phyloP scores from a whole-genome alignment of 2,113 vertebrate species.

The Pionites leucogaster region DNA sequence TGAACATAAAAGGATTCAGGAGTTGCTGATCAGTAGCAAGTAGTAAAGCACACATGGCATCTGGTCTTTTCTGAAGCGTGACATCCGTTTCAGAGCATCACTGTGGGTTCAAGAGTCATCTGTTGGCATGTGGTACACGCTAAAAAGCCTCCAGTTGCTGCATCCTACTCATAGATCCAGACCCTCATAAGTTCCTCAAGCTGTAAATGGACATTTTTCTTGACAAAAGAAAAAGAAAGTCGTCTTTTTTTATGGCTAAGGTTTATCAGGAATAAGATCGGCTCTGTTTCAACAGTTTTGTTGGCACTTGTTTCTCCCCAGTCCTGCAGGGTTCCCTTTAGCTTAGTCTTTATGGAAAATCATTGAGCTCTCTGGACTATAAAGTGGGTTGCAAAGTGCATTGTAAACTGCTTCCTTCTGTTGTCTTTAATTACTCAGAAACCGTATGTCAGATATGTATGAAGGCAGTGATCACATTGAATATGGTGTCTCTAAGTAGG shows the following conservation, averaged over 20 bases:
- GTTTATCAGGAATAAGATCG: background rate
- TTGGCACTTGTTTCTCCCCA: background rate
- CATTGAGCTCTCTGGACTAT: background rate
- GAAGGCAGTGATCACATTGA: constrained; percentile 32
- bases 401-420: constrained; percentile 57
- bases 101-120: background rate
- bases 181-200: background rate
- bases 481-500: constrained; percentile 42
- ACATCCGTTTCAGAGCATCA: background rate
- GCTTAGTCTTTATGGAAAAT: background rate
- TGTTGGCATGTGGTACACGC: accelerated
- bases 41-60: background rate
- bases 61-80: background rate
- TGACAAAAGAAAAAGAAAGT: background rate
- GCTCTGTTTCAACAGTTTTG: background rate
- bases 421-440: constrained; percentile 70
- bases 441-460: constrained; percentile 60
- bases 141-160: background rate
- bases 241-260: background rate
- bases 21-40: background rate
- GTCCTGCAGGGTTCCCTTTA: background rate
- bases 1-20: background rate
- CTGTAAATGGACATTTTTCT: background rate
- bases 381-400: constrained; percentile 48
- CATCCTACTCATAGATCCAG: accelerated